Evolutionary conservation across 64 coral and sea anemone genomes (phyloP).

Genomic region (Pocillopora verrucosa): DNA sequence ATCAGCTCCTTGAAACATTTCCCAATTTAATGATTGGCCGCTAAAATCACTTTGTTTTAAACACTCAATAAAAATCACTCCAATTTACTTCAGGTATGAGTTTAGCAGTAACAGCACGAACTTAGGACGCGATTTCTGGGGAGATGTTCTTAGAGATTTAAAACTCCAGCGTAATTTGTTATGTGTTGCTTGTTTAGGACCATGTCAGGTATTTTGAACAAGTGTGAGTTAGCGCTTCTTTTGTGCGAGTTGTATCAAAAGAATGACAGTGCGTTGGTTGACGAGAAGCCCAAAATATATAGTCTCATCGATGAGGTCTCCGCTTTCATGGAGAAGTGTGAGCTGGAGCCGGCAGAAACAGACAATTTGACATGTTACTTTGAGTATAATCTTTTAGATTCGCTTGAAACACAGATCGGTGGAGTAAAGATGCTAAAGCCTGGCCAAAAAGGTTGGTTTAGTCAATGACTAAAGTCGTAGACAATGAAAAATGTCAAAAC

Average conservation of each 20-base stretch:
- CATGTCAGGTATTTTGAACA: conserved; percentile 56
- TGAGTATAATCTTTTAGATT: conserved; percentile 59
- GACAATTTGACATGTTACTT: conserved; percentile 60
- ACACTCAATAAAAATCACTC: no score
- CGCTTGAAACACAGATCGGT: conserved; percentile 50
- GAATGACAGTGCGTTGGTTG: conserved; percentile 60
- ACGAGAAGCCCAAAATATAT: conserved; percentile 59
- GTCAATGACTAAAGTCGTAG: no score
- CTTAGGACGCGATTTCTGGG: no score
- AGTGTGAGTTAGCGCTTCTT: conserved; percentile 58
- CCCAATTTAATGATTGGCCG: no score
- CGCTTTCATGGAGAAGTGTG: conserved; percentile 44
- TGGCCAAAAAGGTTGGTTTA: conserved; percentile 11
- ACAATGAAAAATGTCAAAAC: no score
- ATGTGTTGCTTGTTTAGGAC: conserved; percentile 26
- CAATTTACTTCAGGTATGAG: no score
- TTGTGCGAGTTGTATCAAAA: conserved; percentile 41
- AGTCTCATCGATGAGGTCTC: conserved; percentile 56
- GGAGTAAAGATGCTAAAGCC: conserved; percentile 22
- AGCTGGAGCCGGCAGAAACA: conserved; percentile 53
- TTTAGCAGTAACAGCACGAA: no score
- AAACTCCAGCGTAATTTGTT: neutral
- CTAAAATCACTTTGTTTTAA: no score
- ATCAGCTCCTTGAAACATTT: no score
- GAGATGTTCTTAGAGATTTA: no score